Evolutionary conservation across 2,797 vertebrate species (phyloP).

Genomic region (Enteromius radiatus): DNA sequence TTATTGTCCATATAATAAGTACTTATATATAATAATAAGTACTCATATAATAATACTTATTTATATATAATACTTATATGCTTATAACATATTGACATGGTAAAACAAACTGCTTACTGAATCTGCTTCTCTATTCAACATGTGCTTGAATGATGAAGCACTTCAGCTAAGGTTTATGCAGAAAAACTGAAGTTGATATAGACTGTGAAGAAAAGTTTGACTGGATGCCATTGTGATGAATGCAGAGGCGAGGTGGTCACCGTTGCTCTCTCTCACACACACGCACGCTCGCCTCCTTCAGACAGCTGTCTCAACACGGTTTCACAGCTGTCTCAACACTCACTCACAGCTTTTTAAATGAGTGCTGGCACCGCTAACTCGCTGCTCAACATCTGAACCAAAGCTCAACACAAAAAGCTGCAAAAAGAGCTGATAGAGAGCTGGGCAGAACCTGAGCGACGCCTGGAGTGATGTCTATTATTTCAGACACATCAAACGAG

Average conservation of each 20-base stretch:
- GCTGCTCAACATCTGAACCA: slow-evolving; percentile 15
- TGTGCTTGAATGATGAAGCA: background rate
- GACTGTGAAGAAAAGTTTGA: background rate
- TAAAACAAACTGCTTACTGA: background rate
- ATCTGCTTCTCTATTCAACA: background rate
- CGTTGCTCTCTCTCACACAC: background rate
- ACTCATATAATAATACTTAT: too few relatives aligned
- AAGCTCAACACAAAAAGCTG: slow-evolving; percentile 7
- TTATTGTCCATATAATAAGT: too few relatives aligned
- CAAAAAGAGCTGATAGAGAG: slow-evolving; percentile 12
- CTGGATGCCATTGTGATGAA: slow-evolving; percentile 9
- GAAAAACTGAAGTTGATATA: background rate
- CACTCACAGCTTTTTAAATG: slow-evolving; percentile 56
- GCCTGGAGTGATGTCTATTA: slow-evolving; percentile 54
- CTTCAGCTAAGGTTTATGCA: background rate
- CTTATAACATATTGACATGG: background rate
- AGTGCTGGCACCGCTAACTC: slow-evolving; percentile 31
- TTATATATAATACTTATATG: too few relatives aligned
- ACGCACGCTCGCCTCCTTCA: slow-evolving; percentile 40
- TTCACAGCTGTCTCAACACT: slow-evolving; percentile 71
- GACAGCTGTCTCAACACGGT: slow-evolving; percentile 72
- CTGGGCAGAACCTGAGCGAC: slow-evolving; percentile 44
- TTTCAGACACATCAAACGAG: slow-evolving; percentile 63
- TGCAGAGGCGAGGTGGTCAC: slow-evolving; percentile 21
- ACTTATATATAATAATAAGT: too few relatives aligned